A percentile compares a stretch with the other conserved stretches of the same genome.
Conservation (phyloP, 2,113 vertebrate species). For the Hippocampus zosterae region DNA sequence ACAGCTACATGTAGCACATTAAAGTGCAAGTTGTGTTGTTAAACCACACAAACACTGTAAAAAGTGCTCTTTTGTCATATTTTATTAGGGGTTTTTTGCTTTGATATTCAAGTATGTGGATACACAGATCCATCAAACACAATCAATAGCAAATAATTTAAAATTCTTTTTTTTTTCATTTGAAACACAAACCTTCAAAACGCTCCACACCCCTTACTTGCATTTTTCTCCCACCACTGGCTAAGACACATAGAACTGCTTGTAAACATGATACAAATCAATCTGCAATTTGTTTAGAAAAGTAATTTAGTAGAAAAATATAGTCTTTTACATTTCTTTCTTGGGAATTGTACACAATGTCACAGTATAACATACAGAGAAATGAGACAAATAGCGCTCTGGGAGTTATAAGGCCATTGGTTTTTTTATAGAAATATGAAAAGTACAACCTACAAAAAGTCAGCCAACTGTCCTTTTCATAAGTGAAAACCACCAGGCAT, state of each 20-base stretch:
- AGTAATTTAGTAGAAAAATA: conserved; percentile 77
- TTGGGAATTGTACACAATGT: conserved; percentile 57
- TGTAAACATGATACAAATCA: conserved; percentile 74
- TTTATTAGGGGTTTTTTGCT: conserved; percentile 29
- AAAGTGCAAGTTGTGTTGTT: too few relatives aligned
- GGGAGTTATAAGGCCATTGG: conserved; percentile 70
- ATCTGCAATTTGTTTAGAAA: conserved; percentile 60
- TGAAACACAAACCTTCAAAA: conserved; percentile 23
- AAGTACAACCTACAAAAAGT: conserved; percentile 49
- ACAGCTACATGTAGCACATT: too few relatives aligned
- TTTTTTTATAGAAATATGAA: conserved; percentile 54
- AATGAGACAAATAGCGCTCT: conserved; percentile 11
- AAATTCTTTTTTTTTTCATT: conserved; percentile 32
- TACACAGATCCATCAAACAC: conserved; percentile 58
- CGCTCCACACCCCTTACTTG: background rate
- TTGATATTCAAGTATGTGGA: conserved; percentile 67
- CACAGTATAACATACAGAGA: conserved; percentile 58
- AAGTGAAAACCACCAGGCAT: background rate
- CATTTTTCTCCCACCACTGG: conserved; percentile 1
- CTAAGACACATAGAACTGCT: conserved; percentile 64
- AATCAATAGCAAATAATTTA: conserved; percentile 61
- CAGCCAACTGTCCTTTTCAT: conserved; percentile 17
- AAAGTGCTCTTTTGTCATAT: conserved; percentile 29
- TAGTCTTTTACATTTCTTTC: conserved; percentile 52
- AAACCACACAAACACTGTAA: background rate